Evolutionary conservation across 1,140 invertebrate genomes (phyloP).

Genomic region (Macrobrachium rosenbergii): DNA sequence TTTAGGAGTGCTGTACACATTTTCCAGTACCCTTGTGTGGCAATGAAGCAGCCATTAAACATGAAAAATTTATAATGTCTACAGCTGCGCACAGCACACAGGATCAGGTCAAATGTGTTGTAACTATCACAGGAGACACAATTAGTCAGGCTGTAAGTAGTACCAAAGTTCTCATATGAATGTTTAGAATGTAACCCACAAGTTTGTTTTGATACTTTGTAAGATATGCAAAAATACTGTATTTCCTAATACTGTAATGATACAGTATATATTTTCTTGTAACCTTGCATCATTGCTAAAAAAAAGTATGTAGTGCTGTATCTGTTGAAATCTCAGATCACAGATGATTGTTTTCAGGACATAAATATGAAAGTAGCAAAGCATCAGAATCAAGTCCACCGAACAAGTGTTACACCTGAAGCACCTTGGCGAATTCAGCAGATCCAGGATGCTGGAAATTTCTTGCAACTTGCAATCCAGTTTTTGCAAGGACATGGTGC

Average conservation of each 20-base stretch:
- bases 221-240: not conserved
- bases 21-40: conserved; percentile 87
- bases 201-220: not conserved
- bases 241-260: not conserved
- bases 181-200: not conserved
- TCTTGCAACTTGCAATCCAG: conserved; percentile 60
- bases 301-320: not conserved
- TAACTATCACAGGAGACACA: conserved; percentile 89
- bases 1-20: conserved; percentile 85
- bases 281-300: not conserved
- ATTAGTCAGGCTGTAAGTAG: conserved; percentile 83
- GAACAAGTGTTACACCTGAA: conserved; percentile 65
- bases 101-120: conserved; percentile 91
- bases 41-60: conserved; percentile 81
- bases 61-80: conserved; percentile 87
- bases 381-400: conserved; percentile 60
- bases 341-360: conserved; percentile 25
- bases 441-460: conserved; percentile 64
- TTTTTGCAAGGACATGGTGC: conserved; percentile 58
- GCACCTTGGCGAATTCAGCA: conserved; percentile 65
- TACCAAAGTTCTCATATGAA: not conserved
- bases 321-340: not conserved
- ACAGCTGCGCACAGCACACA: conserved; percentile 76
- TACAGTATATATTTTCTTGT: not conserved
- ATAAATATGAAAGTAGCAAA: conserved; percentile 61